These are phyloP conservation scores for Pinctada fucata DNA, from an alignment of 2,888 invertebrate genomes.

Conservation along the genomic window DNA sequence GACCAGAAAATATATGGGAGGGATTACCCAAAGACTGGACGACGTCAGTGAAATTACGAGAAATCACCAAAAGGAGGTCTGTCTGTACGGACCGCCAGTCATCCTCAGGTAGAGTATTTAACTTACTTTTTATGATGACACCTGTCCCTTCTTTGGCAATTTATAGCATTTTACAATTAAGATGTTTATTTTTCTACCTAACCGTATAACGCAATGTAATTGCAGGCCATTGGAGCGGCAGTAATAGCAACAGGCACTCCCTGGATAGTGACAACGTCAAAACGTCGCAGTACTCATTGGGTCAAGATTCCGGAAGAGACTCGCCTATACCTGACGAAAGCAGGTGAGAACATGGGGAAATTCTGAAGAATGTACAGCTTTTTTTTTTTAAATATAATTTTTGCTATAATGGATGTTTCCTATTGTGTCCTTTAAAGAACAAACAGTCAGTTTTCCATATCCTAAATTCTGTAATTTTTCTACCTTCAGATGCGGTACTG, in stretches of 20 bases:
- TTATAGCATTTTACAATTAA: no score
- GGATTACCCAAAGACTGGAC: slow-evolving; percentile 72
- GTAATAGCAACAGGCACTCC: slow-evolving; percentile 80
- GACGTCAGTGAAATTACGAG: slow-evolving; percentile 68
- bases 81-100: slow-evolving; percentile 68
- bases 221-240: slow-evolving; percentile 94
- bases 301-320: slow-evolving; percentile 75
- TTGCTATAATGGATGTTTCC: no score
- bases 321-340: slow-evolving; percentile 57
- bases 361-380: no score
- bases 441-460: no score
- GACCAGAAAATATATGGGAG: slow-evolving; percentile 69
- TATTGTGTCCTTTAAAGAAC: no score
- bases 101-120: slow-evolving; percentile 67
- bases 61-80: slow-evolving; percentile 67
- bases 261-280: slow-evolving; percentile 81
- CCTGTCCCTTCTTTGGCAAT: no score
- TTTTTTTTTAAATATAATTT: no score
- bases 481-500: slow-evolving; percentile 64
- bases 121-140: no score
- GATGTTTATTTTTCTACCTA: no score
- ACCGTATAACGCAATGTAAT: no score
- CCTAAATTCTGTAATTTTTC: no score
- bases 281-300: slow-evolving; percentile 73
- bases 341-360: slow-evolving; percentile 39